Conservation (phyloP, 1,140 invertebrate species). For the Drosophila serrata region DNA sequence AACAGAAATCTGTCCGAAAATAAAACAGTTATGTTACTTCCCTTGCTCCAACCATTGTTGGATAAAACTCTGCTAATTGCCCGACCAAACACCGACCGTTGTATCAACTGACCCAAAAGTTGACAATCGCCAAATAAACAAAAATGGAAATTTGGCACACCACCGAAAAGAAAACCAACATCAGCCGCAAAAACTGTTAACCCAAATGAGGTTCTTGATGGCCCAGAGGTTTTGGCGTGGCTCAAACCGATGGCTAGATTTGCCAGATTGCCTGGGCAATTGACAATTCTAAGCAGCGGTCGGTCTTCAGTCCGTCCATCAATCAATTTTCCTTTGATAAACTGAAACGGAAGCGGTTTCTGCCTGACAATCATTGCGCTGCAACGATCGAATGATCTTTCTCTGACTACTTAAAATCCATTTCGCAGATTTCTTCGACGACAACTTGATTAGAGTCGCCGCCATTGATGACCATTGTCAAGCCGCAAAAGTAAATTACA, state of each 20-base stretch:
- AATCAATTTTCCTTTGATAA: slow-evolving; percentile 76
- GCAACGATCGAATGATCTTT: slow-evolving; percentile 44
- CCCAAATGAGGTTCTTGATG: slow-evolving; percentile 45
- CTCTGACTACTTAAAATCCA: slow-evolving; percentile 65
- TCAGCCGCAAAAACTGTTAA: slow-evolving; percentile 46
- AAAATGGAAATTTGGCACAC: slow-evolving; percentile 76
- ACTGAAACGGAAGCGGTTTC: slow-evolving; percentile 80
- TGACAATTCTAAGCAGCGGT: slow-evolving; percentile 42
- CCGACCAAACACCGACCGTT: slow-evolving; percentile 44
- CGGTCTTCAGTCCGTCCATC: slow-evolving; percentile 20
- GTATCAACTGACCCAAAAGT: slow-evolving; percentile 68
- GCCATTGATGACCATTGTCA: slow-evolving; percentile 66
- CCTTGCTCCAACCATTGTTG: slow-evolving; percentile 60
- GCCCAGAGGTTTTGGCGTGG: slow-evolving; percentile 23
- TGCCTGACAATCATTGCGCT: slow-evolving; percentile 61
- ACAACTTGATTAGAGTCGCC: slow-evolving; percentile 69
- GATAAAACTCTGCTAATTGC: slow-evolving; percentile 69
- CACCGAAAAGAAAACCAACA: slow-evolving; percentile 35
- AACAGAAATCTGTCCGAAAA: slow-evolving; percentile 15
- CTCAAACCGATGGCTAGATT: slow-evolving; percentile 36
- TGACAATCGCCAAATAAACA: slow-evolving; percentile 66
- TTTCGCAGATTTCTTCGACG: slow-evolving; percentile 74
- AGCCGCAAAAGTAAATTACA: slow-evolving; percentile 76
- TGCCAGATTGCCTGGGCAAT: slow-evolving; percentile 19
- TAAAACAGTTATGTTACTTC: slow-evolving; percentile 50